These are phyloP conservation scores for Ciconia boyciana DNA, from an alignment of 2,113 vertebrate genomes.

Conservation along the genomic window DNA sequence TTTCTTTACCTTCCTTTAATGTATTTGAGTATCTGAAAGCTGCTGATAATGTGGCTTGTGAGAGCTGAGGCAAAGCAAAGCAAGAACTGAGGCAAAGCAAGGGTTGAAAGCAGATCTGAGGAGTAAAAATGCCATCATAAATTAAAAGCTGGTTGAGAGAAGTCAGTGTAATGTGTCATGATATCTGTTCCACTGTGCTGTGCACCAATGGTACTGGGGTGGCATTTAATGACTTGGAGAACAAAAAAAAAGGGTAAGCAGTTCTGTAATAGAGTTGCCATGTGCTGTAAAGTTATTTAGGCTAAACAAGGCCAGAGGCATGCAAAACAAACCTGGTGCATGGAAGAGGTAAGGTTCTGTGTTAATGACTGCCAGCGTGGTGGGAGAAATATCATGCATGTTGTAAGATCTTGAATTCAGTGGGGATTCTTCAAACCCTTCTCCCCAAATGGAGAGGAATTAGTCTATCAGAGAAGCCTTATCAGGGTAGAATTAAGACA, in stretches of 20 bases:
- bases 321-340: neutral
- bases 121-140: neutral
- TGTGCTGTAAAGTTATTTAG: neutral
- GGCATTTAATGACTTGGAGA: neutral
- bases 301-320: neutral
- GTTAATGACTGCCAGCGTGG: fast-evolving
- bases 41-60: fast-evolving
- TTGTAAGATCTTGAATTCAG: neutral
- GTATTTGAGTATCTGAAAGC: neutral
- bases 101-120: neutral
- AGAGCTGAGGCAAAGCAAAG: neutral
- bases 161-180: neutral
- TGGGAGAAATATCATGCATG: fast-evolving
- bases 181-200: neutral
- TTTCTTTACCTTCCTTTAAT: neutral
- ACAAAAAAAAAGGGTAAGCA: no score
- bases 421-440: neutral
- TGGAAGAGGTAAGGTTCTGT: neutral
- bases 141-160: neutral
- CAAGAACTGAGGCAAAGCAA: neutral
- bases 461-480: neutral
- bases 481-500: neutral
- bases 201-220: neutral
- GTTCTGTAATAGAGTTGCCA: neutral
- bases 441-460: neutral